Percentiles rank a stretch among this genome's conserved stretches.
phyloP scores from a whole-genome alignment of 1,140 invertebrate species.

The Radopholus similis region DNA sequence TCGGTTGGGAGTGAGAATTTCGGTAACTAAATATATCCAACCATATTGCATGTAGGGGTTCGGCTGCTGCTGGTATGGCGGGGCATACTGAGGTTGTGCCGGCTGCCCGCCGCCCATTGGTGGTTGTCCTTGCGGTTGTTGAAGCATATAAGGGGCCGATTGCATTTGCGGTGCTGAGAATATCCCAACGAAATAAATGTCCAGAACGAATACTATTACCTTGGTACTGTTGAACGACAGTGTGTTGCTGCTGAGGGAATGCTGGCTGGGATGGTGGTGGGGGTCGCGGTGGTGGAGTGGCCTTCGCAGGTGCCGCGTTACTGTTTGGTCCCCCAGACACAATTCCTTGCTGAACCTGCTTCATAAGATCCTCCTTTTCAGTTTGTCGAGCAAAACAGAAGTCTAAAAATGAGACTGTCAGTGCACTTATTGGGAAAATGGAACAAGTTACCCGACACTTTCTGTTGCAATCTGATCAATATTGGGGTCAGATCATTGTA shows the following conservation, averaged over 20 bases:
- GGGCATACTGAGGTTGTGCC: too few relatives aligned
- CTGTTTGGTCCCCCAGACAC: conserved; percentile 1
- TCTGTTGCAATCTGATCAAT: conserved; percentile 89
- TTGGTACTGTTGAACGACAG: conserved; percentile 18
- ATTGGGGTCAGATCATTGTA: conserved; percentile 95
- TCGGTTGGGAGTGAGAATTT: conserved; percentile 27
- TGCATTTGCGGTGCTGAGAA: conserved; percentile 21
- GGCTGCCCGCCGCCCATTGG: too few relatives aligned
- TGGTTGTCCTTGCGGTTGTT: conserved; percentile 22
- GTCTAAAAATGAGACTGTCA: conserved; percentile 66
- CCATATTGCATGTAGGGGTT: conserved; percentile 22
- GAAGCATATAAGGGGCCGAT: conserved; percentile 16
- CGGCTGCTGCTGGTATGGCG: conserved; percentile 26
- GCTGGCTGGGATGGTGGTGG: conserved; percentile 25
- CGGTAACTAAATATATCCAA: not conserved
- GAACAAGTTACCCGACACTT: conserved; percentile 67
- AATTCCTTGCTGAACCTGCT: conserved; percentile 62
- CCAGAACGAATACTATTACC: not conserved
- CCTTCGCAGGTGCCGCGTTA: not conserved
- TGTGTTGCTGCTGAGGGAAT: not conserved
- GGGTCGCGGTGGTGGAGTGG: conserved; percentile 34
- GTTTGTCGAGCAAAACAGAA: conserved; percentile 97
- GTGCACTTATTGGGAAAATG: too few relatives aligned
- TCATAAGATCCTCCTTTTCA: conserved; percentile 90
- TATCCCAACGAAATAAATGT: not conserved